phyloP scores from a whole-genome alignment of 30 jellyfish, hydroid and myxozoan genomes.

The Clytia hemisphaerica region DNA sequence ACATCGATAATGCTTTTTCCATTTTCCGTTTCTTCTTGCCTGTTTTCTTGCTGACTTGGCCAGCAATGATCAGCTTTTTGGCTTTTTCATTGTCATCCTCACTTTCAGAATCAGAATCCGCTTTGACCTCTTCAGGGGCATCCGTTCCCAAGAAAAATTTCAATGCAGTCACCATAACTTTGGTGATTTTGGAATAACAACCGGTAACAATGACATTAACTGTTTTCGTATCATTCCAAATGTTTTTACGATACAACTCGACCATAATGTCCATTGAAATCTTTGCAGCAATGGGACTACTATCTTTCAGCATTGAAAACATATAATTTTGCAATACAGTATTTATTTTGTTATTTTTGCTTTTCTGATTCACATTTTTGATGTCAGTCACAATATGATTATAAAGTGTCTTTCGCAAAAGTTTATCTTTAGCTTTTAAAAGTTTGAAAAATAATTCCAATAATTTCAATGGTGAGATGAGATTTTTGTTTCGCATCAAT shows the following conservation, averaged over 20 bases:
- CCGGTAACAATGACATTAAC: slow-evolving; percentile 90
- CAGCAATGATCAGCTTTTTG: slow-evolving; percentile 54
- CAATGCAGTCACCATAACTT: slow-evolving; percentile 75
- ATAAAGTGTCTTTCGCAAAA: slow-evolving; percentile 67
- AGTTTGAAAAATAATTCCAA: slow-evolving; percentile 73
- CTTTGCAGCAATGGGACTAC: slow-evolving; percentile 70
- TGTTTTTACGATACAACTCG: slow-evolving; percentile 75
- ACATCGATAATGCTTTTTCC: slow-evolving; percentile 72
- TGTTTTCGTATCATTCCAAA: slow-evolving; percentile 94
- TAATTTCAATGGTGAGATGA: slow-evolving; percentile 56
- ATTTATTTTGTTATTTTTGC: slow-evolving; percentile 70
- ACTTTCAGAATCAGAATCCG: slow-evolving; percentile 72
- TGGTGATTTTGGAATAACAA: slow-evolving; percentile 60
- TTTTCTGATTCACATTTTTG: slow-evolving; percentile 55
- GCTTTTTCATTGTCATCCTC: slow-evolving; percentile 57
- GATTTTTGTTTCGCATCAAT: slow-evolving; percentile 65
- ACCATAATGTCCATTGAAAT: slow-evolving; percentile 84
- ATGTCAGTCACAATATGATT: slow-evolving; percentile 77
- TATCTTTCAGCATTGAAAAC: slow-evolving; percentile 83
- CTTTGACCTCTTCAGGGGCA: slow-evolving; percentile 68
- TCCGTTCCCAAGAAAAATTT: slow-evolving; percentile 89
- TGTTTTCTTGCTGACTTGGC: slow-evolving; percentile 69
- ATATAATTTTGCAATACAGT: slow-evolving; percentile 74
- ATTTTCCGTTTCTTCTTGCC: slow-evolving; percentile 67
- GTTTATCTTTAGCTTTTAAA: slow-evolving; percentile 74